Conservation (phyloP, 2,113 vertebrate genomes). For the Tragelaphus buxtoni region DNA sequence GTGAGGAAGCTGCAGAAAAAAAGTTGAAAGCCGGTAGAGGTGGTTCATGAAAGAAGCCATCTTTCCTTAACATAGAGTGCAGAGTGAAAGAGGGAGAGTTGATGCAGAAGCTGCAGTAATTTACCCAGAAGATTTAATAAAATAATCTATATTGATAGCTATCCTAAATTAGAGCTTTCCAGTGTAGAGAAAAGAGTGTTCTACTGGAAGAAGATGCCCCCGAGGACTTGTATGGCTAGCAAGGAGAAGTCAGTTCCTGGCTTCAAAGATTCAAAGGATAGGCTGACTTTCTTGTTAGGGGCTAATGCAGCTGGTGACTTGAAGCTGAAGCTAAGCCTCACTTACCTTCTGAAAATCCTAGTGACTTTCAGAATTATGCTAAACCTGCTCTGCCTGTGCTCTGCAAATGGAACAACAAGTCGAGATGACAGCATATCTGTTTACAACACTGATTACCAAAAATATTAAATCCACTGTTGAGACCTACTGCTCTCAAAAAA, state of each 20-base stretch:
- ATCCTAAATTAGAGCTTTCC: neutral
- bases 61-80: fast-evolving
- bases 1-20: neutral
- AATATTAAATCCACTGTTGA: neutral
- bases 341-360: neutral
- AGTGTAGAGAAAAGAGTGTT: neutral
- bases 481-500: neutral
- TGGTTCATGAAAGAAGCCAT: neutral
- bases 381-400: neutral
- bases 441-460: neutral
- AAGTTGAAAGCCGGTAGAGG: neutral
- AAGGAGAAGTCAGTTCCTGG: neutral
- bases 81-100: neutral
- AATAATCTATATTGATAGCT: neutral
- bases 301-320: neutral
- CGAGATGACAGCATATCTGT: neutral
- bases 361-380: neutral
- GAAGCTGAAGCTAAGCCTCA: neutral
- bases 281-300: neutral
- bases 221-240: neutral
- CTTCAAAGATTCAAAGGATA: neutral
- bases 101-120: neutral
- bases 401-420: neutral
- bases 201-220: neutral
- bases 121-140: neutral